These are phyloP conservation scores for Pseudopleuronectes americanus DNA, from an alignment of 2,797 vertebrate genomes.

Conservation along the genomic window DNA sequence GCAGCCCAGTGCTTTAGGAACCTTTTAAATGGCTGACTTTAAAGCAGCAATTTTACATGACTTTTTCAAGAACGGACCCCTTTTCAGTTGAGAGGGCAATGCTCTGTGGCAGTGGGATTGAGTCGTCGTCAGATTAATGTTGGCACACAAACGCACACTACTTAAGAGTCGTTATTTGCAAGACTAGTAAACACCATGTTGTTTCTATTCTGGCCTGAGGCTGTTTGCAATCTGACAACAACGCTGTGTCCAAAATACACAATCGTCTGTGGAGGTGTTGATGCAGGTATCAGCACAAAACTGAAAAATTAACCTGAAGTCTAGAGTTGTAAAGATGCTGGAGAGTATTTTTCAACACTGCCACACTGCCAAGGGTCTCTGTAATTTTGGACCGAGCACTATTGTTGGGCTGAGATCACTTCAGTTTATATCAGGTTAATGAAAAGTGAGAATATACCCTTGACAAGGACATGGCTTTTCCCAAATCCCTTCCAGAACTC, in stretches of 20 bases:
- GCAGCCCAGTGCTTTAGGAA: background rate
- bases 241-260: background rate
- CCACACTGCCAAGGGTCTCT: constrained; percentile 2
- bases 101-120: background rate
- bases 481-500: constrained; percentile 66
- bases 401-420: background rate
- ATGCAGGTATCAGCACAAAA: background rate
- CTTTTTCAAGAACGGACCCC: background rate
- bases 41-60: background rate
- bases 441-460: constrained; percentile 50
- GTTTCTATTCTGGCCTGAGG: background rate
- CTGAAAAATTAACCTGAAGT: background rate
- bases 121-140: background rate
- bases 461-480: constrained; percentile 69
- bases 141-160: background rate
- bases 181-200: background rate
- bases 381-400: background rate
- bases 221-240: background rate
- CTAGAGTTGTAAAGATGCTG: background rate
- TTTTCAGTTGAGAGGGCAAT: background rate
- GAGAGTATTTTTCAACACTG: background rate
- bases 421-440: constrained; percentile 10
- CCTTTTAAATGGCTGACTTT: background rate
- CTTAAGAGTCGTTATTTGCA: background rate
- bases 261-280: background rate